These are phyloP conservation scores for Amblyjoppa fuscipennis DNA, from an alignment of 2,888 invertebrate genomes.

Conservation along the genomic window DNA sequence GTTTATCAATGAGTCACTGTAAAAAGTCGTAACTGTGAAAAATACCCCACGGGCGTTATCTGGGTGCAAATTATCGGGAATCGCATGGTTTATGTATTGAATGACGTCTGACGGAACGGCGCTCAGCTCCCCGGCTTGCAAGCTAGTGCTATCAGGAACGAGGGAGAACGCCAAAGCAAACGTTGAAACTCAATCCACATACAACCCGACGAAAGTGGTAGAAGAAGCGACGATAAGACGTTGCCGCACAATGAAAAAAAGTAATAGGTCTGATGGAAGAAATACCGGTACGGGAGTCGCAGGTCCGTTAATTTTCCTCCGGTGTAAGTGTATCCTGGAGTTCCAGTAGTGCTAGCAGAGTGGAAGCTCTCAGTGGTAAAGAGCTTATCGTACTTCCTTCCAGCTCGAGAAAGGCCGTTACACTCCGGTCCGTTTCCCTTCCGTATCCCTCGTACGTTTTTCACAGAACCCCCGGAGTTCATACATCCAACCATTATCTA, in stretches of 20 bases:
- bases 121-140: background rate
- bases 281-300: conserved; percentile 43
- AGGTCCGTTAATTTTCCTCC: conserved; percentile 58
- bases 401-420: conserved; percentile 39
- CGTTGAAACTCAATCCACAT: conserved; percentile 18
- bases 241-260: conserved; percentile 43
- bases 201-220: background rate
- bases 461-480: conserved; percentile 15
- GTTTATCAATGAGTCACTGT: background rate
- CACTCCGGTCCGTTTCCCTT: conserved; percentile 46
- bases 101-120: background rate
- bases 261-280: conserved; percentile 38
- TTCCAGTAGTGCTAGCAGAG: conserved; percentile 18
- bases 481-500: background rate
- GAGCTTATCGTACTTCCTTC: conserved; percentile 43
- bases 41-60: background rate
- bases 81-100: background rate
- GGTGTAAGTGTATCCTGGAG: conserved; percentile 39
- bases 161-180: conserved; percentile 18
- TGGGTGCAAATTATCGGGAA: background rate
- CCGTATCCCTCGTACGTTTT: conserved; percentile 16
- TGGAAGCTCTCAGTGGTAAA: conserved; percentile 34
- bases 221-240: conserved; percentile 31
- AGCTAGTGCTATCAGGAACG: conserved; percentile 26
- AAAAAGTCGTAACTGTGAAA: background rate